Percentiles rank a stretch among this genome's conserved stretches.
Conservation (phyloP, 2,797 vertebrate genomes). For the Carduelis carduelis region DNA sequence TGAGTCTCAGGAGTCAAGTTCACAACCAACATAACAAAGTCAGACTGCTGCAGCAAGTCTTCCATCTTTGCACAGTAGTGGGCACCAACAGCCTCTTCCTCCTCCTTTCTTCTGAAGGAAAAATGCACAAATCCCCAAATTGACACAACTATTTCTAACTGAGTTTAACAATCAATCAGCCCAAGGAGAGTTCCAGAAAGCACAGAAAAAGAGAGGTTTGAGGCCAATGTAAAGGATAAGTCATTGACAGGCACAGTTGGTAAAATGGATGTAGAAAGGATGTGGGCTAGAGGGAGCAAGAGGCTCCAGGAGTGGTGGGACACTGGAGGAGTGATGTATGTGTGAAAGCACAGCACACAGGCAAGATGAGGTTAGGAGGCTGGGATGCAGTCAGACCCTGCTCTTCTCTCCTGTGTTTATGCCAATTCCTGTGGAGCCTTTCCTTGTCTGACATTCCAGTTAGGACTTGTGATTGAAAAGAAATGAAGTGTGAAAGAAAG, state of each 20-base stretch:
- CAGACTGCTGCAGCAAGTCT: constrained; percentile 78
- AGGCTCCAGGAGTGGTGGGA: neutral
- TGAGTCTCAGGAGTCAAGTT: constrained; percentile 75
- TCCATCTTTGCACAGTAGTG: constrained; percentile 77
- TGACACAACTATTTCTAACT: neutral
- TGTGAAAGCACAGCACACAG: neutral
- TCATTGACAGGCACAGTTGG: neutral
- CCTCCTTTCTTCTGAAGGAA: constrained; percentile 70
- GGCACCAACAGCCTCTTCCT: constrained; percentile 77
- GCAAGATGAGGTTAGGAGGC: neutral
- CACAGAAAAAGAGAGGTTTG: neutral
- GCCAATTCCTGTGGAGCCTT: neutral
- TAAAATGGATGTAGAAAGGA: neutral
- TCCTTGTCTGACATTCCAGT: neutral
- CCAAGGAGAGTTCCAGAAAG: neutral
- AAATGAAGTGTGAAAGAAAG: neutral
- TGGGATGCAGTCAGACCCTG: neutral
- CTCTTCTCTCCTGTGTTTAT: neutral
- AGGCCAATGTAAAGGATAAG: neutral
- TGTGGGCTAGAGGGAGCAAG: neutral
- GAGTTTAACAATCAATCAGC: neutral
- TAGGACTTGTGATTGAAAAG: neutral
- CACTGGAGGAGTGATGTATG: neutral
- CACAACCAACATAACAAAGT: constrained; percentile 80
- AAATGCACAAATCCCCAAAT: neutral